These are phyloP conservation scores for Tautogolabrus adspersus DNA, from an alignment of 2,113 vertebrate genomes.

Conservation along the genomic window DNA sequence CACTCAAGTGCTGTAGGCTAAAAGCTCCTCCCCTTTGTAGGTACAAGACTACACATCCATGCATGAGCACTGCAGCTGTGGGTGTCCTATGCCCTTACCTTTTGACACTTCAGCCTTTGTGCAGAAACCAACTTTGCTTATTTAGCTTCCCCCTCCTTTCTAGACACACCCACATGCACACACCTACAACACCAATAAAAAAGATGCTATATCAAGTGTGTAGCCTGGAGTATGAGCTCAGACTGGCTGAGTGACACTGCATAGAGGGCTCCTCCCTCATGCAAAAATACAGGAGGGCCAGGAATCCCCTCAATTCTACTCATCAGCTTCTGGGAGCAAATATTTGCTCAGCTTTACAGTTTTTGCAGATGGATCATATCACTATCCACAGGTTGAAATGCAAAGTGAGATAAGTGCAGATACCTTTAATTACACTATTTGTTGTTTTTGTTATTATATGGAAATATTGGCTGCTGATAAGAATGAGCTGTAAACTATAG, in stretches of 20 bases:
- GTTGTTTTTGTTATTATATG: background rate
- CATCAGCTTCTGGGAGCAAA: conserved; percentile 39
- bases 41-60: conserved; percentile 67
- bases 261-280: conserved; percentile 15
- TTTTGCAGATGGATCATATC: conserved; percentile 5
- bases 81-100: conserved; percentile 11
- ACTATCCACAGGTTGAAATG: conserved; percentile 2
- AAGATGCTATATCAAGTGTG: conserved; percentile 15
- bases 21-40: conserved; percentile 63
- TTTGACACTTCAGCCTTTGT: conserved; percentile 41
- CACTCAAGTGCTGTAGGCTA: conserved; percentile 53
- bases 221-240: conserved; percentile 25
- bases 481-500: background rate
- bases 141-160: background rate
- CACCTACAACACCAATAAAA: conserved; percentile 1
- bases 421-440: background rate
- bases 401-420: background rate
- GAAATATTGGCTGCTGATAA: background rate
- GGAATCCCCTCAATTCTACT: conserved; percentile 29
- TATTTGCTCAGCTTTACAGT: conserved; percentile 26
- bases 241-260: conserved; percentile 31
- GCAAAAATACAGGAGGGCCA: conserved; percentile 22
- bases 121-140: conserved; percentile 21
- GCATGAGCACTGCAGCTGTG: conserved; percentile 46
- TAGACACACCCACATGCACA: conserved; percentile 43